Evolutionary conservation across 2,113 vertebrate species (phyloP), one percentile per base, ranked within the genome.

Genomic region (Halcyon senegalensis): DNA sequence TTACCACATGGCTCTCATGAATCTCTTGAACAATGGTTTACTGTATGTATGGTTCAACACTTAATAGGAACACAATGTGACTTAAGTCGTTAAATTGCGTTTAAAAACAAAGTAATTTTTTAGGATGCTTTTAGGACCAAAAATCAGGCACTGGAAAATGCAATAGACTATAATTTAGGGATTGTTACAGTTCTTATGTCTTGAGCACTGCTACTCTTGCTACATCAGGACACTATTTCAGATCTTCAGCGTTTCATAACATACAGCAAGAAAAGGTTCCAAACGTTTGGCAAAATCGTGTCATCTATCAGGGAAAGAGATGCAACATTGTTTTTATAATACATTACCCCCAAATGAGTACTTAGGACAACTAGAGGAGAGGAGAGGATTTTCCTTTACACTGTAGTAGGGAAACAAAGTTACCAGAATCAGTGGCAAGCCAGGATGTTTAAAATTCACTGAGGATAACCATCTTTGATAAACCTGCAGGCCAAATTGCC

Each of bases 11-110:
- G 62, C 35, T 90, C 63, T 93, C 67, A 56, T 25, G 39, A 93
- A 87, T 66, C 56, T 80, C 62, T 51, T 82, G 44, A 93, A 96
- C 96, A 96, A 90, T 81, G 50, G 30, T 35, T 92, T 63, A 89
- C 90, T 97, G 83, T 95, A 92, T 97, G 83, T 95, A 92, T 41
- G 30, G 66, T 85, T 96, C 84, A 66, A 78, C 41, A 78, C 25
- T 88, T 84, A 89, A 87, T 41, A 75, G 77, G 82, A 91, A 94
- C 59, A 92, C 77, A 92, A 82, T 83, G 86, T 79, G 75, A 86
- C 64, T 84, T 55, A 72, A 94, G 64, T 81, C 12, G 37, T 70
- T 79, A 84, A 75, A 92, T 30, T 1, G 0, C 20, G 15, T 75
- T 92, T 95, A 50, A 90, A 90, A 84, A 77, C 33, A 27, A 89